Evolutionary conservation across 2,797 vertebrate genomes (phyloP).

Genomic region (Chrosomus eos): DNA sequence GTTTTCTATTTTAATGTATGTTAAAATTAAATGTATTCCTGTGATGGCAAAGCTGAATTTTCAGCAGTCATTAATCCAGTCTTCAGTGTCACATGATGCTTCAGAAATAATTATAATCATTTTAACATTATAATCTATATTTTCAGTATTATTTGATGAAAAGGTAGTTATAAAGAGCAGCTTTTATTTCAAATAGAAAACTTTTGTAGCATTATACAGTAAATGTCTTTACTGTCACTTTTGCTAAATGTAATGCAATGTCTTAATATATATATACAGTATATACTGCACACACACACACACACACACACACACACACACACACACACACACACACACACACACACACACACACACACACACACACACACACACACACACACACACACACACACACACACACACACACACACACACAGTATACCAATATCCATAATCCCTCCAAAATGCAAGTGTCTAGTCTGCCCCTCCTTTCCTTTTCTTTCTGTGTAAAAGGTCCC

Average conservation of each 20-base stretch:
- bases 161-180: background rate
- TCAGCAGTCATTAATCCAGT: background rate
- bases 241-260: background rate
- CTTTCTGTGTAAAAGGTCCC: slow-evolving; percentile 53
- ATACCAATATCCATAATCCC: background rate
- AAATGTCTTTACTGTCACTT: background rate
- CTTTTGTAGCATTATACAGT: background rate
- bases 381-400: too few species aligned
- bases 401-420: too few species aligned
- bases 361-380: too few species aligned
- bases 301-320: too few species aligned
- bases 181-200: background rate
- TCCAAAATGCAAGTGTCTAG: background rate
- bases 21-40: background rate
- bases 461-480: background rate
- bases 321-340: too few species aligned
- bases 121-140: background rate
- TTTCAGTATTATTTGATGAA: background rate
- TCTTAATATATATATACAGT: too few species aligned
- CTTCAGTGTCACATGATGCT: background rate
- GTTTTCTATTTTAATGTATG: background rate
- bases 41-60: background rate
- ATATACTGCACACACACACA: too few species aligned
- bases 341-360: too few species aligned
- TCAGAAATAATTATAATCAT: background rate